These are phyloP conservation scores for Lagria hirta DNA, from an alignment of 2,888 invertebrate genomes.

Conservation along the genomic window DNA sequence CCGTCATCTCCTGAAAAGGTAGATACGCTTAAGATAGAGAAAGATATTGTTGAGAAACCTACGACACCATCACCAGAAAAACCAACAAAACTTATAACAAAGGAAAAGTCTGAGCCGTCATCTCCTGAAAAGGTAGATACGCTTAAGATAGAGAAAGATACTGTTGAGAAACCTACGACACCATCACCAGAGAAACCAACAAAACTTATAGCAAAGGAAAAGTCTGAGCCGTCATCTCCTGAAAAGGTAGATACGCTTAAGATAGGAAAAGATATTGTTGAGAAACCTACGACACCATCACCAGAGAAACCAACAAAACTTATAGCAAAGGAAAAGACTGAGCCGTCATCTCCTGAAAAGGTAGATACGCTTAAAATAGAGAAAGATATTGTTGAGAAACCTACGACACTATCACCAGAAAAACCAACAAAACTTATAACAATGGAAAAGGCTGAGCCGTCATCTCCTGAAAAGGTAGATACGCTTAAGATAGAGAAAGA, in stretches of 20 bases:
- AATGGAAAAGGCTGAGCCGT: constrained; percentile 10
- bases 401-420: background rate
- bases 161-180: too few relatives aligned
- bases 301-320: constrained; percentile 4
- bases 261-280: too few relatives aligned
- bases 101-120: too few relatives aligned
- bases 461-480: constrained; percentile 11
- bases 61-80: constrained; percentile 15
- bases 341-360: constrained; percentile 1
- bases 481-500: constrained; percentile 1
- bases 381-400: background rate
- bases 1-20: constrained; percentile 3
- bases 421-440: constrained; percentile 9
- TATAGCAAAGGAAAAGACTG: background rate
- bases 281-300: too few relatives aligned
- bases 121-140: too few relatives aligned
- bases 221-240: too few relatives aligned
- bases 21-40: background rate
- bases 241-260: too few relatives aligned
- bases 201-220: too few relatives aligned
- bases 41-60: constrained; percentile 5
- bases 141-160: too few relatives aligned
- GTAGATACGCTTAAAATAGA: background rate
- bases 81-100: constrained; percentile 7
- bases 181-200: too few relatives aligned